phyloP scores from a whole-genome alignment of 2,797 vertebrate genomes.

The Arrhamphus sclerolepis region DNA sequence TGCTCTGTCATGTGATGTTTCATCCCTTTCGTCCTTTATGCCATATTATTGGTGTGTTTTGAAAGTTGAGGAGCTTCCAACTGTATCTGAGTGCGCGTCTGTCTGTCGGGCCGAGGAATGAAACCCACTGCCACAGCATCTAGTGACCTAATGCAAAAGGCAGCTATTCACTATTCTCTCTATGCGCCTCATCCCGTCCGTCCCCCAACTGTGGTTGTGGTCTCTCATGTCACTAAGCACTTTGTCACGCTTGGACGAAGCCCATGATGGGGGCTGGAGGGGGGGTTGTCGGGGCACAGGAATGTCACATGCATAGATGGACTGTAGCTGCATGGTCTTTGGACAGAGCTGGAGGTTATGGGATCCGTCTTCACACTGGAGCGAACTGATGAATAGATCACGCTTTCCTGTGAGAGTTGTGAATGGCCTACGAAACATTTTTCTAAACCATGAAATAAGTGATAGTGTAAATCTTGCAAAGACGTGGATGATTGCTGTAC shows the following conservation, averaged over 20 bases:
- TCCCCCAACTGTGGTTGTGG: constrained; percentile 50
- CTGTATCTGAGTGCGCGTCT: constrained; percentile 32
- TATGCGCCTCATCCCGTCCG: constrained; percentile 19
- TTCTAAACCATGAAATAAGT: no score
- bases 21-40: constrained; percentile 46
- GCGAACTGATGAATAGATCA: background rate
- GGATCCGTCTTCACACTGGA: constrained; percentile 6
- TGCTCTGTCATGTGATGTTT: constrained; percentile 58
- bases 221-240: constrained; percentile 71
- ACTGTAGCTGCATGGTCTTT: constrained; percentile 46
- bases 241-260: constrained; percentile 69
- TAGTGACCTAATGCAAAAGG: constrained; percentile 78
- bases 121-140: constrained; percentile 67
- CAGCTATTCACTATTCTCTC: constrained; percentile 63
- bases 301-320: constrained; percentile 63
- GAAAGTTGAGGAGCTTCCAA: constrained; percentile 37
- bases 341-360: constrained; percentile 28
- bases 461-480: no score
- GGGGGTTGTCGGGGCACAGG: constrained; percentile 57
- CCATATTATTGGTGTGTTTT: constrained; percentile 37
- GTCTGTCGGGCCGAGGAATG: constrained; percentile 49
- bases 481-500: no score
- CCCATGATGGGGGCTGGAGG: constrained; percentile 31
- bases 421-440: no score
- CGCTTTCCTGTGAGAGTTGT: background rate